Percentiles rank a stretch among this genome's conserved stretches.
Evolutionary conservation across 2,888 invertebrate genomes (phyloP).

Genomic region (Archips crataeganus): DNA sequence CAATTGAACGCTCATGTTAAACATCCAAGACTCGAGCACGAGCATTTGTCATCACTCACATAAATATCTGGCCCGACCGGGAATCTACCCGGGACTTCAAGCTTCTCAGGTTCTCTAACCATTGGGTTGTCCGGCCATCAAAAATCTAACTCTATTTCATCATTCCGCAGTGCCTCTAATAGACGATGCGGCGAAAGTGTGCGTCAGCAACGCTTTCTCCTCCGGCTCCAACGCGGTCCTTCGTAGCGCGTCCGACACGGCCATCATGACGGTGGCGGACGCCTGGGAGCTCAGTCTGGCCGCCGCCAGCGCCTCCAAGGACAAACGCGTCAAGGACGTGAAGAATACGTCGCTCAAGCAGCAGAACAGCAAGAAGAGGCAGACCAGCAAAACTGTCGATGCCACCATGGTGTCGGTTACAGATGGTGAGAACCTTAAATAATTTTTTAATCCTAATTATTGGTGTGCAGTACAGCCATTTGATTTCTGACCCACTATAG

Average conservation of each 20-base stretch:
- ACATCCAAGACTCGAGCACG: too few relatives aligned
- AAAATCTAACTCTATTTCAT: not conserved
- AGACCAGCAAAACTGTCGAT: constrained; percentile 63
- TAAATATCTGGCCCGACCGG: too few relatives aligned
- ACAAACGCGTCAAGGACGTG: constrained; percentile 94
- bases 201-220: constrained; percentile 49
- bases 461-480: too few relatives aligned
- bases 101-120: too few relatives aligned
- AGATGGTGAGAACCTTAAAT: constrained; percentile 58
- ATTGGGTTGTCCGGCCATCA: too few relatives aligned
- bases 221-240: constrained; percentile 85
- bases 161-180: constrained; percentile 63
- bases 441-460: too few relatives aligned
- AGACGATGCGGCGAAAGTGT: constrained; percentile 63
- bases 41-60: too few relatives aligned
- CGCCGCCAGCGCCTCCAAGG: constrained; percentile 95
- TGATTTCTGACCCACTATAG: too few relatives aligned
- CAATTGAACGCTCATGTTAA: too few relatives aligned
- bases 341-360: constrained; percentile 87
- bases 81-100: too few relatives aligned
- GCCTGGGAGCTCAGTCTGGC: constrained; percentile 93
- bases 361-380: constrained; percentile 71
- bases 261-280: constrained; percentile 93
- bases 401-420: constrained; percentile 58
- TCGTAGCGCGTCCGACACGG: constrained; percentile 89